These are phyloP conservation scores for Galbula dea DNA, from an alignment of 2,113 vertebrate species.

Conservation along the genomic window DNA sequence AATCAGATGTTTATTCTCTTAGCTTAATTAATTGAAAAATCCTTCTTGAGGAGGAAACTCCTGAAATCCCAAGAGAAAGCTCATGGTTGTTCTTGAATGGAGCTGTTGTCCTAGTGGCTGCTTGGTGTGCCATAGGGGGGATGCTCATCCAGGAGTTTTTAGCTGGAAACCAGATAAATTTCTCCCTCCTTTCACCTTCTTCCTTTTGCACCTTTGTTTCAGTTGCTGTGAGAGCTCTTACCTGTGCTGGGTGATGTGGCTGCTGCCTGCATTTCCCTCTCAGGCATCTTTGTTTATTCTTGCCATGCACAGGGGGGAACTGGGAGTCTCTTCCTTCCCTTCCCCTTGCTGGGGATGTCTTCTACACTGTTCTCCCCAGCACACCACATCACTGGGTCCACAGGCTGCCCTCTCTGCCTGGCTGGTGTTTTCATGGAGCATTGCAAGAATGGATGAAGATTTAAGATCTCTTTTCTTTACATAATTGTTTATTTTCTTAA, in stretches of 20 bases:
- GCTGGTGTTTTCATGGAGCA: fast-evolving
- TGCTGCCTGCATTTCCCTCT: not conserved
- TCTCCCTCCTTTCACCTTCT: not conserved
- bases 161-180: not conserved
- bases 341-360: not conserved
- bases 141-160: not conserved
- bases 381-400: fast-evolving
- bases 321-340: not conserved
- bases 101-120: not conserved
- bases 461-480: not conserved
- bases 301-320: not conserved
- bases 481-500: not conserved
- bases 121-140: not conserved
- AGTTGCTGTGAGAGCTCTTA: not conserved
- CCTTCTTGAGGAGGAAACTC: not conserved
- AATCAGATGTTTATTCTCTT: not conserved
- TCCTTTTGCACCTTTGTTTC: not conserved
- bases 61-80: not conserved
- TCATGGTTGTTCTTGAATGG: not conserved
- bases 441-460: not conserved
- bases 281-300: not conserved
- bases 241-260: not conserved
- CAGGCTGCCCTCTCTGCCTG: not conserved
- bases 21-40: not conserved
- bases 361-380: not conserved